A percentile compares a stretch with the other conserved stretches of the same genome.
These are phyloP conservation scores for Danionella cerebrum DNA, from an alignment of 2,113 vertebrate genomes.

Conservation along the genomic window DNA sequence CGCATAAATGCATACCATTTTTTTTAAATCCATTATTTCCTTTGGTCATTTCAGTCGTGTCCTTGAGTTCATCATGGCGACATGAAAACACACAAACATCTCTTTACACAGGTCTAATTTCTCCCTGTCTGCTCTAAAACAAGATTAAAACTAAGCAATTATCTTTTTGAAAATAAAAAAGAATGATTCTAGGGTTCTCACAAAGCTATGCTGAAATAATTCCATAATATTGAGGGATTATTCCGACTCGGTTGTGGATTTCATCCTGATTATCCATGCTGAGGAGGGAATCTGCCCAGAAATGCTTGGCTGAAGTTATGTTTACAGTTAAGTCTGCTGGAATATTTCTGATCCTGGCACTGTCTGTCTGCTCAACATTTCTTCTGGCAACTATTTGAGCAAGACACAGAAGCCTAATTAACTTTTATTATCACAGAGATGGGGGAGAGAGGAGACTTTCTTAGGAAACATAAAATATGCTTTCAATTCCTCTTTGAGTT, in stretches of 20 bases:
- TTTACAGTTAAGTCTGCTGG: conserved; percentile 15
- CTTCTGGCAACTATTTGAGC: conserved; percentile 26
- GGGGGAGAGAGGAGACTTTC: conserved; percentile 12
- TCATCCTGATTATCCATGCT: conserved; percentile 22
- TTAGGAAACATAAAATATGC: conserved; percentile 18
- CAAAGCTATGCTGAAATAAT: neutral
- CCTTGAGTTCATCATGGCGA: neutral
- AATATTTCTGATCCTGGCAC: conserved; percentile 16
- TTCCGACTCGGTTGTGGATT: neutral
- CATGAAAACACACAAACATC: neutral
- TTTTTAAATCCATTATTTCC: too few species aligned
- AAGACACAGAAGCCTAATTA: conserved; percentile 54
- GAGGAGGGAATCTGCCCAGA: neutral
- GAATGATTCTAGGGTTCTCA: neutral
- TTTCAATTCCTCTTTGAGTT: conserved; percentile 13
- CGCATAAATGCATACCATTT: too few species aligned
- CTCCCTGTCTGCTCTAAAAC: neutral
- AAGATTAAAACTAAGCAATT: conserved; percentile 1
- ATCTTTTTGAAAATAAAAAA: neutral
- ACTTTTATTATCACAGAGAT: conserved; percentile 51
- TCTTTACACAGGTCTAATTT: neutral
- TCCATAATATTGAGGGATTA: neutral
- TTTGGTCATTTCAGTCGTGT: too few species aligned
- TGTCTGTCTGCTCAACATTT: conserved; percentile 19
- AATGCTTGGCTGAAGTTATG: conserved; percentile 21